Evolutionary conservation across 2,797 vertebrate species (phyloP).

Genomic region (Falco concolor): DNA sequence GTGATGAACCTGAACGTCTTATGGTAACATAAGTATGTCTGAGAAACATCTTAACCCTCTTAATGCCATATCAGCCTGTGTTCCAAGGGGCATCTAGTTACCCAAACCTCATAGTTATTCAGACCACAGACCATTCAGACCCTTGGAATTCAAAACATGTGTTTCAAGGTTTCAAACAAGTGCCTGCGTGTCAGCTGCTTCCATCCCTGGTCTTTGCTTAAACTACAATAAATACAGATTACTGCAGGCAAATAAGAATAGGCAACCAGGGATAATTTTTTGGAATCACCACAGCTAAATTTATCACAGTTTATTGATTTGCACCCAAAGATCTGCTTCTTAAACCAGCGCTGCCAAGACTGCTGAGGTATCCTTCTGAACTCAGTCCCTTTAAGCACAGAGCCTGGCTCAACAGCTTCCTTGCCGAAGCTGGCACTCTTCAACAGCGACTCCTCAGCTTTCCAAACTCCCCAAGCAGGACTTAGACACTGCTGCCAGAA

Average conservation of each 20-base stretch:
- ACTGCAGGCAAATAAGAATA: neutral
- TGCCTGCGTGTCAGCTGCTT: neutral
- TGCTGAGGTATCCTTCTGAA: neutral
- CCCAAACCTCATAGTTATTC: neutral
- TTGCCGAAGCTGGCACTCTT: neutral
- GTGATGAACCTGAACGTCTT: neutral
- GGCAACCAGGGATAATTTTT: neutral
- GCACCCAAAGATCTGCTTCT: neutral
- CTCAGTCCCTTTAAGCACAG: neutral
- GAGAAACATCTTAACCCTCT: neutral
- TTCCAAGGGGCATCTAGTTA: neutral
- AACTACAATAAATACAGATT: neutral
- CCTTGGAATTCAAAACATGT: neutral
- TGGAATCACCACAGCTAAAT: neutral
- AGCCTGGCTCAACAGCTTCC: accelerated
- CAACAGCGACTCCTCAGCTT: neutral
- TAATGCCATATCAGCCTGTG: neutral
- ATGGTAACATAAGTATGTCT: neutral
- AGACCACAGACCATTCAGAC: neutral
- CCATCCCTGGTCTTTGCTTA: neutral
- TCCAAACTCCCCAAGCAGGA: neutral
- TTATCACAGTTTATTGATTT: neutral
- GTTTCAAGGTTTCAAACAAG: neutral
- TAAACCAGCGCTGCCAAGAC: neutral
- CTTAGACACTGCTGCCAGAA: neutral